A percentile compares a stretch with the other conserved stretches of the same genome.
Conservation (phyloP, 1,140 invertebrate species). For the Lordiphosa stackelbergi region DNA sequence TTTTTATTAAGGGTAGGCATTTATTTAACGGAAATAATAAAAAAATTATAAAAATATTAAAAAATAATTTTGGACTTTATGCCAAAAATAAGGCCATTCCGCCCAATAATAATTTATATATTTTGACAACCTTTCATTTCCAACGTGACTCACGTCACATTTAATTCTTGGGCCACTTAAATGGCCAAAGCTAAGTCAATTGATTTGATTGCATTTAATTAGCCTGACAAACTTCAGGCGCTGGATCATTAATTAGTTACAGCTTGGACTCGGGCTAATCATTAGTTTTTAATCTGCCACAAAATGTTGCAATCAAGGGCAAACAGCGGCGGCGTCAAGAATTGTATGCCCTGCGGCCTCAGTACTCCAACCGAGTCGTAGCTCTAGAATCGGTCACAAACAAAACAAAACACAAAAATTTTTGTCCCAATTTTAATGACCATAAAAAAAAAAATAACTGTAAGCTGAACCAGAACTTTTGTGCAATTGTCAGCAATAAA, state of each 20-base stretch:
- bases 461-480: constrained; percentile 54
- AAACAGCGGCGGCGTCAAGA: constrained; percentile 21
- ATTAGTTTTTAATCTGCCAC: constrained; percentile 36
- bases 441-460: constrained; percentile 51
- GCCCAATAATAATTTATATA: no score
- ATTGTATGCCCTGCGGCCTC: constrained; percentile 14
- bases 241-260: constrained; percentile 64
- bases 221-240: constrained; percentile 42
- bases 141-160: constrained; percentile 23
- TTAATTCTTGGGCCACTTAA: constrained; percentile 12
- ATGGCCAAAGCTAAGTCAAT: background rate
- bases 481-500: constrained; percentile 76
- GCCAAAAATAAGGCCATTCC: no score
- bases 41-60: no score
- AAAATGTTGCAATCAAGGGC: constrained; percentile 53
- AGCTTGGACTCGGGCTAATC: constrained; percentile 45
- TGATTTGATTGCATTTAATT: constrained; percentile 53
- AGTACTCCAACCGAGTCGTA: constrained; percentile 40
- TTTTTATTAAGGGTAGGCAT: no score
- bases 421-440: constrained; percentile 76
- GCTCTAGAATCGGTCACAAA: constrained; percentile 40
- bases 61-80: no score
- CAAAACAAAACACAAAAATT: constrained; percentile 46
- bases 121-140: no score
- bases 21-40: no score